phyloP scores from a whole-genome alignment of 1,140 invertebrate species.

The Telenomus remus region DNA sequence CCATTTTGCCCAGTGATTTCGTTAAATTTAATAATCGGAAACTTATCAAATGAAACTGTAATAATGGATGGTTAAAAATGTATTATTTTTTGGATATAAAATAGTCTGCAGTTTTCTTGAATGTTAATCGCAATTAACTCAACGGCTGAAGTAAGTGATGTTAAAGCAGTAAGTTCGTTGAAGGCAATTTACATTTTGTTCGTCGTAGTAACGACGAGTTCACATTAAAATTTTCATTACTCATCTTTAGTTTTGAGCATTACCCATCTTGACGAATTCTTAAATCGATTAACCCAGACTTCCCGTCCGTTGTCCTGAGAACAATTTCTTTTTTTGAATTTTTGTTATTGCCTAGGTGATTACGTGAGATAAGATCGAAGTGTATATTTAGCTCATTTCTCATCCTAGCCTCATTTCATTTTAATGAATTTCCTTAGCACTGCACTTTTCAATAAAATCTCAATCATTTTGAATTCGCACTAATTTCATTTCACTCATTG shows the following conservation, averaged over 20 bases:
- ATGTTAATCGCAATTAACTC: too few relatives aligned
- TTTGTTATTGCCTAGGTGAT: constrained; percentile 36
- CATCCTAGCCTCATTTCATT: constrained; percentile 34
- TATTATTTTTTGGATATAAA: too few relatives aligned
- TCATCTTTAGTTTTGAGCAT: constrained; percentile 20
- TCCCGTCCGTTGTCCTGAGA: constrained; percentile 22
- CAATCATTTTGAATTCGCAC: too few relatives aligned
- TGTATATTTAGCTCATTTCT: constrained; percentile 56
- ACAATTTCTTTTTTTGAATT: constrained; percentile 3
- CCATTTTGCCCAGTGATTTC: too few relatives aligned
- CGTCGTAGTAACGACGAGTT: constrained; percentile 14
- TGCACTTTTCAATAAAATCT: not conserved
- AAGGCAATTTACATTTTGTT: constrained; percentile 44
- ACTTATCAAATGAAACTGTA: too few relatives aligned
- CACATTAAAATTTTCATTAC: constrained; percentile 33
- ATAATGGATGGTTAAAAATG: too few relatives aligned
- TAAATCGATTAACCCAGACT: constrained; percentile 38
- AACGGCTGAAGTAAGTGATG: too few relatives aligned
- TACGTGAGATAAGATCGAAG: constrained; percentile 9
- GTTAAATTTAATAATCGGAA: too few relatives aligned
- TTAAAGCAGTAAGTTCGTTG: constrained; percentile 2
- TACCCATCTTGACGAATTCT: constrained; percentile 36
- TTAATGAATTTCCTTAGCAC: constrained; percentile 16
- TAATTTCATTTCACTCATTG: too few relatives aligned
- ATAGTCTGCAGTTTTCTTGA: too few relatives aligned